phyloP scores from a whole-genome alignment of 2,113 vertebrate species.

The Raja brachyura region DNA sequence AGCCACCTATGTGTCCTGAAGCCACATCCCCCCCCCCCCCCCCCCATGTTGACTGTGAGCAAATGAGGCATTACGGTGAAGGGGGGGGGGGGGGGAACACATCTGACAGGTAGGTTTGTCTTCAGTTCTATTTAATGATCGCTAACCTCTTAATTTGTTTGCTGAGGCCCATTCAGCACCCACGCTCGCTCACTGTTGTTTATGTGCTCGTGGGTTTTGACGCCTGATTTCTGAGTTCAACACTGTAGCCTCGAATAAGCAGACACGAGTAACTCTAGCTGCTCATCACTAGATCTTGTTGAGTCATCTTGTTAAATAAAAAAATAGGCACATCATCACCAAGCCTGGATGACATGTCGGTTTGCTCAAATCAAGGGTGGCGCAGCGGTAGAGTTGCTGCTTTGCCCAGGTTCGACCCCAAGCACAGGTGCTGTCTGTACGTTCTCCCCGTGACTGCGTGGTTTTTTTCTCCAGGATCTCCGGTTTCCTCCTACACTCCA shows the following conservation, averaged over 20 bases:
- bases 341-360: not conserved
- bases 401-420: no score
- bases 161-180: not conserved
- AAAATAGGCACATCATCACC: not conserved
- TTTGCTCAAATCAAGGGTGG: not conserved
- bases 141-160: slow-evolving; percentile 14
- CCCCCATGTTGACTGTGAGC: not conserved
- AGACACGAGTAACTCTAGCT: not conserved
- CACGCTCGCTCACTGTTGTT: not conserved
- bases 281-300: not conserved
- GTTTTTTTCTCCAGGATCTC: no score
- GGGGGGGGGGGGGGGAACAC: not conserved
- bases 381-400: no score
- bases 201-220: not conserved
- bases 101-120: not conserved
- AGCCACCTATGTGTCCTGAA: not conserved
- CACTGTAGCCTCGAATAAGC: not conserved
- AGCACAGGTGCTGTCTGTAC: no score
- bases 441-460: no score
- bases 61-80: not conserved
- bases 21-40: no score
- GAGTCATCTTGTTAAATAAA: not conserved
- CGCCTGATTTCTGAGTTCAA: not conserved
- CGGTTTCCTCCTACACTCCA: no score
- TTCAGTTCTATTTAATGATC: not conserved